Conservation (phyloP, 2,113 vertebrate species). For the Anhinga rufa region DNA sequence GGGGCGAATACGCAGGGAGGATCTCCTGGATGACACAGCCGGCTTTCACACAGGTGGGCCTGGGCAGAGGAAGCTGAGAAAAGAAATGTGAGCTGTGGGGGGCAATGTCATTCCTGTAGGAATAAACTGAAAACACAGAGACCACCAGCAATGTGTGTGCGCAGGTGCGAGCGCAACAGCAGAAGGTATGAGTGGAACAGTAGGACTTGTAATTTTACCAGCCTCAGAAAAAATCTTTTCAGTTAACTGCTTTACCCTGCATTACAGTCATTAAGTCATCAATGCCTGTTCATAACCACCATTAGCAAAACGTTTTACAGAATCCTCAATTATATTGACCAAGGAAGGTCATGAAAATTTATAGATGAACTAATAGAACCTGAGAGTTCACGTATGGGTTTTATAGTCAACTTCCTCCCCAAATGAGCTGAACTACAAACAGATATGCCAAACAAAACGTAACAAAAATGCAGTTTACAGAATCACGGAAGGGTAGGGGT, state of each 20-base stretch:
- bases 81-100: not conserved
- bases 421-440: not conserved
- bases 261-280: not conserved
- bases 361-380: not conserved
- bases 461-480: not conserved
- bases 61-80: not conserved
- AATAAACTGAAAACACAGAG: not conserved
- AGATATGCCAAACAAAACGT: accelerated
- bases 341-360: not conserved
- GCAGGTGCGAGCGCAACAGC: not conserved
- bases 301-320: not conserved
- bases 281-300: not conserved
- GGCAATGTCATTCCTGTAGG: not conserved
- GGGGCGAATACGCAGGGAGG: not conserved
- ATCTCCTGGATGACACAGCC: not conserved
- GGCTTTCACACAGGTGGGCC: not conserved
- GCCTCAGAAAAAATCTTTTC: not conserved
- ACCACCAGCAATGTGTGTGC: not conserved
- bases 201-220: not conserved
- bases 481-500: too few relatives aligned
- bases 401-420: not conserved
- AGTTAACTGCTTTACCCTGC: not conserved
- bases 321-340: not conserved
- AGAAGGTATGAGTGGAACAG: not conserved
- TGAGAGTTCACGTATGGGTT: not conserved